Evolutionary conservation across 2,113 vertebrate species (phyloP), one percentile per base, ranked within the genome.

Genomic region (Tychaedon coryphoeus): DNA sequence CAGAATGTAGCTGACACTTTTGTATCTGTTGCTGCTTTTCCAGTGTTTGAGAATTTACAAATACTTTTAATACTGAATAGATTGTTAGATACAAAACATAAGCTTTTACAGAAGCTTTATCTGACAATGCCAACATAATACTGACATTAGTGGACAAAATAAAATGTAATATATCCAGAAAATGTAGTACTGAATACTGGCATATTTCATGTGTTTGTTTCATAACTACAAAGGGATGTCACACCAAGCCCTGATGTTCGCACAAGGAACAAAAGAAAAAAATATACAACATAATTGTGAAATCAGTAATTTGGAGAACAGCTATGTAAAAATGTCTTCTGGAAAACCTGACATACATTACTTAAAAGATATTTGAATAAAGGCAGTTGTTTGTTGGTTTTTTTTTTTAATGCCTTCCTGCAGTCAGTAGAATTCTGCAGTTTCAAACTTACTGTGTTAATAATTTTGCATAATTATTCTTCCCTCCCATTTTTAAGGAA

Each of bases 401-500:
- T 10, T 34, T 43, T 16, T 18, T 58, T 43, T 6, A 43, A 33
- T 45, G n/a, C 29, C 24, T 85, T 72, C 26, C 50, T 80, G 8
- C 19, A 56, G 20, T 77, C 47, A 64, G 29, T 92, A 36, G 62
- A 69, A 47, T 77, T 24, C 8, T 90, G 12, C 43, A 3, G 4
- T 75, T 88, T 72, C 24, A 71, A 33, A 47, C 10, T 48, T 64
- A 14, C 22, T 19, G 26, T 50, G 16, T 45, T 76, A 83, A 60
- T 51, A 74, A 56, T 90, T 89, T 91, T 86, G 18, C 36, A 42
- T 77, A 22, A 11, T 62, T 82, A 4, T 51, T 53, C 14, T n/a
- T 57, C 53, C 2, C 19, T 9, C 14, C 2, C 29, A 10, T 33
- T 34, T 79, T 88, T 76, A 78, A 98, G 99, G 99, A 99, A 97